phyloP scores from a whole-genome alignment of 1,140 invertebrate species.

The Cydia fagiglandana region DNA sequence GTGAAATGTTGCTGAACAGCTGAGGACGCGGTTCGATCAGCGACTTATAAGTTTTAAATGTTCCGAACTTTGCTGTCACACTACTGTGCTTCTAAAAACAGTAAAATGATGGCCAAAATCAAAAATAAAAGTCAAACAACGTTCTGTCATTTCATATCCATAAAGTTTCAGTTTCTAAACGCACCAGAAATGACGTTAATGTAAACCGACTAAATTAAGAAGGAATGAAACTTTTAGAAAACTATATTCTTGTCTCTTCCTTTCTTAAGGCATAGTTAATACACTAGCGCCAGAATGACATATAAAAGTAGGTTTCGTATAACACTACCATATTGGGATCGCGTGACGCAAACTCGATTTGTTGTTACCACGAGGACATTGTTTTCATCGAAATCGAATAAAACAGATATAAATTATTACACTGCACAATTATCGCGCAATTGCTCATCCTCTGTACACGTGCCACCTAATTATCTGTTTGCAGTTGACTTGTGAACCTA shows the following conservation, averaged over 20 bases:
- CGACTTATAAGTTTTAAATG: no score
- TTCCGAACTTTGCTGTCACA: no score
- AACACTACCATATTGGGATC: slow-evolving; percentile 10
- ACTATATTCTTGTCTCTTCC: neutral
- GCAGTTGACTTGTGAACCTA: slow-evolving; percentile 43
- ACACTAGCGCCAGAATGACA: slow-evolving; percentile 8
- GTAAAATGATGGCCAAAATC: no score
- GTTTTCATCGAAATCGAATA: slow-evolving; percentile 10
- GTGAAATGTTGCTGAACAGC: no score
- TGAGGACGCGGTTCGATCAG: no score
- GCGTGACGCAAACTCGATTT: slow-evolving; percentile 34
- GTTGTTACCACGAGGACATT: slow-evolving; percentile 1
- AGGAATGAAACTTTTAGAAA: neutral
- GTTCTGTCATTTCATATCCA: no score
- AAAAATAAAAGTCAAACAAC: no score
- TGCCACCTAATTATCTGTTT: slow-evolving; percentile 51
- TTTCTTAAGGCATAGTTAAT: neutral
- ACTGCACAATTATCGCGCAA: slow-evolving; percentile 25
- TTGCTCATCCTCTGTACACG: slow-evolving; percentile 41
- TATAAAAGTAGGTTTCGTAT: neutral
- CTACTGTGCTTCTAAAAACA: no score
- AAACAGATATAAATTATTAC: slow-evolving; percentile 21
- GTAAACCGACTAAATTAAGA: slow-evolving; percentile 15
- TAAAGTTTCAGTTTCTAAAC: slow-evolving; percentile 1
- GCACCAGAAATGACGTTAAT: slow-evolving; percentile 5